Conservation (phyloP, 2,113 vertebrate genomes). For the Otus sunia region DNA sequence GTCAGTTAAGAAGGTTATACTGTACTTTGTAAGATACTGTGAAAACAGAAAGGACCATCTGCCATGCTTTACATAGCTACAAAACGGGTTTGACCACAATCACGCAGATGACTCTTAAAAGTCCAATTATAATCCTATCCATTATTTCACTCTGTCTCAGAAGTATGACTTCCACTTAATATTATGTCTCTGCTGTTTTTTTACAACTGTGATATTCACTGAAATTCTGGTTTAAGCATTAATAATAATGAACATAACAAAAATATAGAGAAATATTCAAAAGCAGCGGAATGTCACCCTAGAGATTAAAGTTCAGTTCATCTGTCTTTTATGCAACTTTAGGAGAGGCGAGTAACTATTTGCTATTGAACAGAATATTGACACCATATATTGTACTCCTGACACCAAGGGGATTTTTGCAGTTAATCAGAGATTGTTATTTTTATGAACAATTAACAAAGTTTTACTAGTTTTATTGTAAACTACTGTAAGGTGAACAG, state of each 20-base stretch:
- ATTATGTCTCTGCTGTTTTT: neutral
- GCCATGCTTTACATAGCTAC: neutral
- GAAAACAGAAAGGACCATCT: neutral
- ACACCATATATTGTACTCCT: neutral
- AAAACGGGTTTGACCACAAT: neutral
- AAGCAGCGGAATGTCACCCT: neutral
- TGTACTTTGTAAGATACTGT: neutral
- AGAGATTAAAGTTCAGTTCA: neutral
- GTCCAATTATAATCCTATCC: neutral
- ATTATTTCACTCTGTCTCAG: neutral
- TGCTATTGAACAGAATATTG: neutral
- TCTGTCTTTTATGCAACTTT: neutral
- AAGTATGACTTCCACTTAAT: neutral
- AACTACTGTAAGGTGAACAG: neutral
- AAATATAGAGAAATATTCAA: neutral
- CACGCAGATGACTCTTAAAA: neutral
- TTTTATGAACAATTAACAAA: neutral
- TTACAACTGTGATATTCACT: neutral
- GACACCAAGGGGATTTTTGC: neutral
- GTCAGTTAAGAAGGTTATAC: neutral
- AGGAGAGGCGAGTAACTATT: neutral
- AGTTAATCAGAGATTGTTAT: neutral
- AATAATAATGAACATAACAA: neutral
- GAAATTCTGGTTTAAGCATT: neutral
- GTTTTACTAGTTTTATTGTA: neutral